Conservation (phyloP, 2,888 invertebrate species). For the Idaea biselata region DNA sequence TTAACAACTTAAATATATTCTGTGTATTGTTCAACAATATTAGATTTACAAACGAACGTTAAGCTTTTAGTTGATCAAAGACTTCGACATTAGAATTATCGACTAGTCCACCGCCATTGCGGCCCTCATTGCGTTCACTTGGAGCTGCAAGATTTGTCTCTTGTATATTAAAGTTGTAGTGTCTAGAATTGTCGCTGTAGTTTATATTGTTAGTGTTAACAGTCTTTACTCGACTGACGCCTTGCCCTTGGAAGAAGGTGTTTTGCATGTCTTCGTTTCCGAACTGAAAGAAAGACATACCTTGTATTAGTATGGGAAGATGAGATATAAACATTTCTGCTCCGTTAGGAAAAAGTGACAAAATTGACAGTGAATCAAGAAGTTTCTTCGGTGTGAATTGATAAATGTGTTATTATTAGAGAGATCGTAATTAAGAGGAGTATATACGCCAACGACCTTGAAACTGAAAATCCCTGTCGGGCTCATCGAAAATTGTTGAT, state of each 20-base stretch:
- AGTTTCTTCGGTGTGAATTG: too few relatives aligned
- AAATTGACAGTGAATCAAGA: too few relatives aligned
- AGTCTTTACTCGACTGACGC: not conserved
- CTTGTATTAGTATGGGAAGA: not conserved
- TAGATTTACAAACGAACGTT: too few relatives aligned
- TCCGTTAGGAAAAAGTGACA: too few relatives aligned
- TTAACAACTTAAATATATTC: too few relatives aligned
- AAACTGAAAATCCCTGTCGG: too few relatives aligned
- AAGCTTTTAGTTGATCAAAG: not conserved
- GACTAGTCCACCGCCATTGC: not conserved
- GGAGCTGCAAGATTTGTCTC: not conserved
- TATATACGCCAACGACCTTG: too few relatives aligned
- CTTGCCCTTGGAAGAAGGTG: constrained; percentile 1
- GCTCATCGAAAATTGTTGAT: too few relatives aligned
- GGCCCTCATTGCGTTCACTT: not conserved
- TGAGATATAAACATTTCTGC: not conserved
- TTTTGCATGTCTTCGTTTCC: not conserved
- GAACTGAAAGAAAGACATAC: not conserved
- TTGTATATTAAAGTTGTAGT: constrained; percentile 3
- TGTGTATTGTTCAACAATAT: too few relatives aligned
- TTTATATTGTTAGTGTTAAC: not conserved
- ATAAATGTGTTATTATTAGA: too few relatives aligned
- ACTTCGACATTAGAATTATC: not conserved
- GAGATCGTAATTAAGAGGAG: too few relatives aligned
- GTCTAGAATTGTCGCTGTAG: not conserved